Conservation (phyloP, 2,888 invertebrate genomes). For the Folsomia manolachei region DNA sequence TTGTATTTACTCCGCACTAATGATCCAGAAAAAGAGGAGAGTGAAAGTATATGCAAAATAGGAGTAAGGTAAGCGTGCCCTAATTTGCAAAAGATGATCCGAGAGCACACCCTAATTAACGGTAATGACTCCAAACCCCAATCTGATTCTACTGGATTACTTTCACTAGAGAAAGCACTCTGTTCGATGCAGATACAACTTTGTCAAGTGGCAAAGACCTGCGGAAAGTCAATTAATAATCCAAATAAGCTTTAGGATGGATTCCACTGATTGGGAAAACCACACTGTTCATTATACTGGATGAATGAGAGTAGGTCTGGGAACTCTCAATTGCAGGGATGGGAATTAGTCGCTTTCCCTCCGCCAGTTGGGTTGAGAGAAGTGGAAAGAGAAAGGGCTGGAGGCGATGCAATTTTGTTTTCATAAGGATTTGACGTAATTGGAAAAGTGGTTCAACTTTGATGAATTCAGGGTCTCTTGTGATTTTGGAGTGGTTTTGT, state of each 20-base stretch:
- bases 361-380: background rate
- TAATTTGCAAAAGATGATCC: too few relatives aligned
- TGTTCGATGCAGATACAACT: too few relatives aligned
- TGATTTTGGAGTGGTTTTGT: too few relatives aligned
- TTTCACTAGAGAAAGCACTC: background rate
- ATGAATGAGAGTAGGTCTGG: too few relatives aligned
- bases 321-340: background rate
- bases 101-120: background rate
- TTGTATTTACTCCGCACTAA: too few relatives aligned
- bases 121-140: background rate
- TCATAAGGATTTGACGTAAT: background rate
- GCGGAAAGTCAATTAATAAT: background rate
- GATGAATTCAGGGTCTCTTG: too few relatives aligned
- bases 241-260: background rate
- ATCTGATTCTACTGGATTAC: background rate
- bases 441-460: background rate
- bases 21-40: background rate
- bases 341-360: too few relatives aligned
- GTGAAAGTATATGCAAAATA: background rate
- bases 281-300: too few relatives aligned
- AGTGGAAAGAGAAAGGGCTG: background rate
- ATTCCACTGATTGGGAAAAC: background rate
- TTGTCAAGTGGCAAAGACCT: too few relatives aligned
- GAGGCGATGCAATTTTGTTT: background rate
- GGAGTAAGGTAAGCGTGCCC: too few relatives aligned